Conservation (phyloP, 2,888 invertebrate genomes). For the Scaptomyza flava region DNA sequence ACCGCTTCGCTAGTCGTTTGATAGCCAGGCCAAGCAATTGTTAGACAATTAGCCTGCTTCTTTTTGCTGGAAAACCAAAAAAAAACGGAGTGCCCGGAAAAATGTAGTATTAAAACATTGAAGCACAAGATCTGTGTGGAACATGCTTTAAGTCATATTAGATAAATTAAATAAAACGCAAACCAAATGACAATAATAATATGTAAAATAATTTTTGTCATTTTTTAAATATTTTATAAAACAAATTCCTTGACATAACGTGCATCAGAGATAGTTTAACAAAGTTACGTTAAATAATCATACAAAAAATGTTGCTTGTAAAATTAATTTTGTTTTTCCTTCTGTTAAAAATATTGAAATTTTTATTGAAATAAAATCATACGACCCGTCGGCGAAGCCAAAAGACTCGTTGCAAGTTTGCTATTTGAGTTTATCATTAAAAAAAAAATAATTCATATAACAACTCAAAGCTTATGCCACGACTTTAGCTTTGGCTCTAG, state of each 20-base stretch:
- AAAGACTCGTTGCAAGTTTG: slow-evolving; percentile 35
- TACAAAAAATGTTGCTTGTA: no score
- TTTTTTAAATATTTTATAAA: no score
- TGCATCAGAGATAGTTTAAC: no score
- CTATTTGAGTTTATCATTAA: slow-evolving; percentile 74
- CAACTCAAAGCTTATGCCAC: slow-evolving; percentile 10
- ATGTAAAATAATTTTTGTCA: no score
- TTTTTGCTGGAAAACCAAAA: slow-evolving; percentile 6
- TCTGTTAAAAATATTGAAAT: background rate
- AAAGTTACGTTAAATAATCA: no score
- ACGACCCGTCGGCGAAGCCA: slow-evolving; percentile 19
- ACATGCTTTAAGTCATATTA: background rate
- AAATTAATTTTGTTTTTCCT: no score
- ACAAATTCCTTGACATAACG: no score
- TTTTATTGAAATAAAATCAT: background rate
- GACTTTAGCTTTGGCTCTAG: slow-evolving; percentile 12
- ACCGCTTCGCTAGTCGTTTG: slow-evolving; percentile 71
- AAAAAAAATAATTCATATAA: slow-evolving; percentile 7
- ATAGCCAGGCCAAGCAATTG: slow-evolving; percentile 71
- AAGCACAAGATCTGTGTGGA: background rate
- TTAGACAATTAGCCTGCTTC: slow-evolving; percentile 66
- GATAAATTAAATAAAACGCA: background rate
- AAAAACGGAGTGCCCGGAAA: background rate
- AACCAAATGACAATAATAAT: background rate
- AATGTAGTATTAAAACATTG: slow-evolving; percentile 7